These are phyloP conservation scores for Synergus itoensis DNA, from an alignment of 2,888 invertebrate species.

Conservation along the genomic window DNA sequence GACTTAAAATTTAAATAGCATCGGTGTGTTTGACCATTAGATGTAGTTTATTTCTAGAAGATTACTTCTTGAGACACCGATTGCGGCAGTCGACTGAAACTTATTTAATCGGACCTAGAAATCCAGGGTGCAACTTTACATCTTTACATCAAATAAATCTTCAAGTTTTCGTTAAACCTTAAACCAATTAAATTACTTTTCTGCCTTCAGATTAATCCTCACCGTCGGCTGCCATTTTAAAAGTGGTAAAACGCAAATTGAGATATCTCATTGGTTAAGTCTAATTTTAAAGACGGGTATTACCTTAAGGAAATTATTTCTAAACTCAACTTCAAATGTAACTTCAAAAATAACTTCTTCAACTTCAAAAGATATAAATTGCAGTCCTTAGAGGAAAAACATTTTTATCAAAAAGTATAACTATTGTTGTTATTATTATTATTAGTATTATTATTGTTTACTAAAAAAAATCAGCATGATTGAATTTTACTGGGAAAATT, in stretches of 20 bases:
- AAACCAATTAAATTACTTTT: conserved; percentile 13
- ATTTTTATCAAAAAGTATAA: background rate
- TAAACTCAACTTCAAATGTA: background rate
- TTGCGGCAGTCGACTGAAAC: background rate
- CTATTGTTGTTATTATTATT: too few relatives aligned
- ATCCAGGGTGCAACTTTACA: conserved; percentile 9
- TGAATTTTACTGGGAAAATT: background rate
- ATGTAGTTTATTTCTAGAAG: background rate
- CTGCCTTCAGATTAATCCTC: background rate
- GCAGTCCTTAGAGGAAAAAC: background rate
- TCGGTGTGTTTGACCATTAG: background rate
- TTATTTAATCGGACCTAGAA: background rate
- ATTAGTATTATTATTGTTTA: background rate
- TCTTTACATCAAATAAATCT: conserved; percentile 11
- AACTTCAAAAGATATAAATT: background rate
- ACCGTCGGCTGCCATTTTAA: background rate
- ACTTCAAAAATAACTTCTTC: too few relatives aligned
- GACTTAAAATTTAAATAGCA: background rate
- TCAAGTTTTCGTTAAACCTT: conserved; percentile 24
- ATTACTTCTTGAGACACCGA: background rate
- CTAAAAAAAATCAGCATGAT: background rate
- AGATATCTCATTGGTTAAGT: background rate
- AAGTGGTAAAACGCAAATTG: background rate
- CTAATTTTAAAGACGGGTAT: background rate
- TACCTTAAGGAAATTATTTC: background rate